Evolutionary conservation across 2,797 vertebrate genomes (phyloP).

Genomic region (Scomberomorus guttatus): DNA sequence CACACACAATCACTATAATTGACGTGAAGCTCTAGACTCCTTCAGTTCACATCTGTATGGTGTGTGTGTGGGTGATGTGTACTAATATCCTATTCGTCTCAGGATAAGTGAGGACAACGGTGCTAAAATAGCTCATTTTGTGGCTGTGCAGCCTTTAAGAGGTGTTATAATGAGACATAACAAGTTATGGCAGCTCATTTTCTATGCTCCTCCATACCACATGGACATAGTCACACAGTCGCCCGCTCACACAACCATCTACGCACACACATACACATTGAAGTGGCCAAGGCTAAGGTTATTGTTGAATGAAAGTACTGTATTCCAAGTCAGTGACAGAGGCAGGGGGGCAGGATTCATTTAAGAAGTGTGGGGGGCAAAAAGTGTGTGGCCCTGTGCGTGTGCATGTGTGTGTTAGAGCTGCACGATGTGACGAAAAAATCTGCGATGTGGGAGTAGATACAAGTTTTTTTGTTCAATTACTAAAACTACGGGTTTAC

Average conservation of each 20-base stretch:
- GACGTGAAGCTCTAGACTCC: conserved; percentile 49
- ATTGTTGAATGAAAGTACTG: conserved; percentile 41
- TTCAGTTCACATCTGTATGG: conserved; percentile 44
- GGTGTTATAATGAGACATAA: conserved; percentile 77
- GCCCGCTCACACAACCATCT: conserved; percentile 21
- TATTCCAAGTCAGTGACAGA: conserved; percentile 39
- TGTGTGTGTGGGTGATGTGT: conserved; percentile 1
- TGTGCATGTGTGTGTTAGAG: too few relatives aligned
- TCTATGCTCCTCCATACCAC: conserved; percentile 61
- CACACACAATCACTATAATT: conserved; percentile 65
- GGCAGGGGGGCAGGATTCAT: neutral
- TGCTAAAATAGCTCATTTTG: conserved; percentile 75
- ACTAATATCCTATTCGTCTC: conserved; percentile 63
- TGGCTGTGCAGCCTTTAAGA: conserved; percentile 63
- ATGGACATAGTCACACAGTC: conserved; percentile 47
- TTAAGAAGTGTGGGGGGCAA: too few relatives aligned
- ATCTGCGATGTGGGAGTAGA: too few relatives aligned
- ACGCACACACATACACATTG: neutral
- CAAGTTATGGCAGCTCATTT: conserved; percentile 78
- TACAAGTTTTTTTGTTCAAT: too few relatives aligned
- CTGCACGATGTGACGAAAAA: too few relatives aligned
- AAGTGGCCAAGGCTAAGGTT: conserved; percentile 41
- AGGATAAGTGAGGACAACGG: conserved; percentile 65
- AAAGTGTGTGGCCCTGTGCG: too few relatives aligned
- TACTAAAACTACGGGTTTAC: too few relatives aligned